These are phyloP conservation scores for Sipha flava DNA, from an alignment of 1,140 invertebrate species.

Conservation along the genomic window DNA sequence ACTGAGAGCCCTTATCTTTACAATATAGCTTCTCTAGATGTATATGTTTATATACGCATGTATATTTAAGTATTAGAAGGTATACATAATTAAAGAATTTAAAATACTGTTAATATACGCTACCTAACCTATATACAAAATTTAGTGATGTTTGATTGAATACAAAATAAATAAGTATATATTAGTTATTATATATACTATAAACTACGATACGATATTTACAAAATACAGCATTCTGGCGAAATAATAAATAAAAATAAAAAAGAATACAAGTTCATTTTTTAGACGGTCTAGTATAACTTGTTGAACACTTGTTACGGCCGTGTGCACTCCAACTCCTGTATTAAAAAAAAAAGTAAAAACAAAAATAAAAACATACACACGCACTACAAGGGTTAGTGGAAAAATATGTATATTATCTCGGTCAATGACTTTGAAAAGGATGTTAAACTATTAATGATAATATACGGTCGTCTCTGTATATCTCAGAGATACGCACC, in stretches of 20 bases:
- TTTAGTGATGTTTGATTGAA: background rate
- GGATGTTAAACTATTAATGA: no score
- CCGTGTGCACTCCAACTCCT: background rate
- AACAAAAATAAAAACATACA: background rate
- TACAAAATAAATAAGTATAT: background rate
- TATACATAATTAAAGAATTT: background rate
- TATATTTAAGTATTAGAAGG: background rate
- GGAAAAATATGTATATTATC: background rate
- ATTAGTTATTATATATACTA: background rate
- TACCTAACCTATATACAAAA: background rate
- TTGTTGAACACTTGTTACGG: constrained; percentile 10
- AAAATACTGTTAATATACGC: background rate
- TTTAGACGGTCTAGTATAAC: background rate
- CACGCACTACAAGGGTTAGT: background rate
- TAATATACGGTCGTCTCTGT: no score
- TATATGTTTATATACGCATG: no score
- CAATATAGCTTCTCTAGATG: no score
- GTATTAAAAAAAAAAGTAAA: background rate
- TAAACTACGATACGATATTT: background rate
- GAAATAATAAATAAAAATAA: background rate
- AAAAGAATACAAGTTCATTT: background rate
- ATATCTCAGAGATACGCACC: no score
- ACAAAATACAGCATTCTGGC: background rate
- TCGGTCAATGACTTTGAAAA: background rate
- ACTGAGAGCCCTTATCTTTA: no score